Percentiles rank a stretch among this genome's conserved stretches.
These are phyloP conservation scores for Babylonia areolata DNA, from an alignment of 1,140 invertebrate genomes.

Conservation along the genomic window DNA sequence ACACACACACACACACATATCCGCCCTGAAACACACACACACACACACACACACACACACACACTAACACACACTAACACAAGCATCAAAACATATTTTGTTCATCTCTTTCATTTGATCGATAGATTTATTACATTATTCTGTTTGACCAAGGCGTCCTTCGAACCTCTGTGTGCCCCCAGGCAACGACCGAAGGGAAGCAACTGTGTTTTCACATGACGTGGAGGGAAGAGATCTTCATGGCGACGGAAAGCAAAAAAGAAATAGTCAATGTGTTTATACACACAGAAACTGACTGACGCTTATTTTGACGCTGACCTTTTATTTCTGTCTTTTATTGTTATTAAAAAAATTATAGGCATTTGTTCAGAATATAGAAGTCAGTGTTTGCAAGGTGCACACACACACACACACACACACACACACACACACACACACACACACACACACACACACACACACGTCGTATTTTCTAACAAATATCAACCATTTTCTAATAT, in stretches of 20 bases:
- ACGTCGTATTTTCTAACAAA: too few relatives aligned
- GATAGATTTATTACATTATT: too few relatives aligned
- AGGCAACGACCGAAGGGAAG: background rate
- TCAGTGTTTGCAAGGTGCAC: background rate
- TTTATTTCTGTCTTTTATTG: too few relatives aligned
- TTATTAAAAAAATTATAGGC: too few relatives aligned
- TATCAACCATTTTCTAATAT: too few relatives aligned
- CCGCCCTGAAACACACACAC: background rate
- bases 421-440: constrained; percentile 6
- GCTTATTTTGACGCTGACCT: too few relatives aligned
- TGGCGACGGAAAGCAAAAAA: background rate
- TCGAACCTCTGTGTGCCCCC: too few relatives aligned
- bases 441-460: background rate
- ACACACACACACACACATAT: background rate
- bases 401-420: constrained; percentile 13
- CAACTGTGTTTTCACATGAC: background rate
- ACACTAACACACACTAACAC: background rate
- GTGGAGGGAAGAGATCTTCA: background rate
- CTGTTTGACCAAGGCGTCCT: too few relatives aligned
- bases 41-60: background rate
- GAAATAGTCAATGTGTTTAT: background rate
- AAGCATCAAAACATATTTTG: background rate
- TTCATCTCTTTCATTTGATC: too few relatives aligned
- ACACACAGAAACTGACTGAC: background rate
- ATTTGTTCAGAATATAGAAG: too few relatives aligned